Base-by-base conservation (phyloP, 2,888 invertebrate genomes). In the Scaptomyza parva region DNA sequence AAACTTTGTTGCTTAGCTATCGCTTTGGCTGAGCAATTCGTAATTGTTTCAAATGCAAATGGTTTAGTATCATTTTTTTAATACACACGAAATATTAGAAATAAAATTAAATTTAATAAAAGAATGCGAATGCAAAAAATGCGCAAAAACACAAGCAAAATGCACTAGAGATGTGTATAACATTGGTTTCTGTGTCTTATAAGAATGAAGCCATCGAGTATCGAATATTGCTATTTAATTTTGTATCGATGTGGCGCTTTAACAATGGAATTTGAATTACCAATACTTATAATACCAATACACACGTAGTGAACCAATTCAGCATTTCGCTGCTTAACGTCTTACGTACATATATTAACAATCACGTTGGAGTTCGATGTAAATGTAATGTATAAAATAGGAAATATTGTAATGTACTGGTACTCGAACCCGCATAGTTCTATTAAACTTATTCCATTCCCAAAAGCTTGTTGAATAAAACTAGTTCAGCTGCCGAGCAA, bases 41-140 rank as follows among this genome's bases (percentile, higher is more conserved):
- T 50, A 41, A 8, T 53, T 28, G 30, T n/a, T 45, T 18, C 6
- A 30, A 26, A 4, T 17, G 11, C 11, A 69, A 41, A 26, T 57
- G 20, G 17, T 1, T 37, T 47, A 2, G 26, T 35, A 58, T 37
- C 66, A 76, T 76, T 71, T 55, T 55, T 28, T 24, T 24, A 43
- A 45, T 37, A 33, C 47, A 33, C 54, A 50, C 45, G 55, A 70
- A 66, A 58, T 30, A 59, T 33, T 43, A 55, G 43, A 74, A 74
- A 66, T 48, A 18, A 74, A 70, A 73, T 26, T 55, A 57, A 77
- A 77, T 53, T 63, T 37, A 74, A 70, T 70, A 70, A 65, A 73
- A 64, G 22, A 75, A 61, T 62, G 64, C 39, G 28, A 67, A 64
- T 71, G 64, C 74, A 70, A 70, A 74, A 73, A 74, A 72, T 72